Evolutionary conservation across 2,113 vertebrate species (phyloP).

Genomic region (Numida meleagris): DNA sequence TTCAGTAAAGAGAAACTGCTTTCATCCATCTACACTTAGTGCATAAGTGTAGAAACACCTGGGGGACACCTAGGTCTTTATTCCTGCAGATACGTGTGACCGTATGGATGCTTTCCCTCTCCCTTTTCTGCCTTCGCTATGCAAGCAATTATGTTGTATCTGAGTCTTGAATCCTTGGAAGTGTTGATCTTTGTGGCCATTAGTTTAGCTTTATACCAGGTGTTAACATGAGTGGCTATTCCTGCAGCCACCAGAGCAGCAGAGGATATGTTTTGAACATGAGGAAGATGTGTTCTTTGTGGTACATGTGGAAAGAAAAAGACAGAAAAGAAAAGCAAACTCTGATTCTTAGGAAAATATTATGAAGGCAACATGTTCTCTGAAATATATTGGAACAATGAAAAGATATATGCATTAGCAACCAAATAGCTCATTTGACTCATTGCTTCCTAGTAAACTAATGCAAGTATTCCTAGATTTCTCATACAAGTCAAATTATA

Average conservation of each 20-base stretch:
- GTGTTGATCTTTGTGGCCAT: not conserved
- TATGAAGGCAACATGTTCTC: not conserved
- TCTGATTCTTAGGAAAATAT: not conserved
- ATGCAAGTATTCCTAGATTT: not conserved
- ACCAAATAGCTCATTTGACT: not conserved
- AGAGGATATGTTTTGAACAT: not conserved
- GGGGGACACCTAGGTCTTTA: not conserved
- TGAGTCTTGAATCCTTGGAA: not conserved
- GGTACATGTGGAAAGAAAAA: not conserved
- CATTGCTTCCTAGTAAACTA: not conserved
- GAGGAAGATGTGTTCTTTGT: not conserved
- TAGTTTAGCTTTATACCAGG: not conserved
- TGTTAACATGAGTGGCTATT: not conserved
- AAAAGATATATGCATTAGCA: not conserved
- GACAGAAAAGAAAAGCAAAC: not conserved
- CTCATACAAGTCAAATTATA: not conserved
- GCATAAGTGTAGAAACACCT: not conserved
- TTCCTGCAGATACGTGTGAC: not conserved
- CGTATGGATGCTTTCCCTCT: not conserved
- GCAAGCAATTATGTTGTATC: not conserved
- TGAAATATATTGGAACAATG: not conserved
- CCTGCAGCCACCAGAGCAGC: not conserved
- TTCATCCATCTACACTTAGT: not conserved
- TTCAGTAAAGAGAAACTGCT: not conserved
- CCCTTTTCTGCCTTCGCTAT: not conserved